Base-by-base conservation (phyloP, 2,797 vertebrate genomes). In the Sebastiscus tertius region DNA sequence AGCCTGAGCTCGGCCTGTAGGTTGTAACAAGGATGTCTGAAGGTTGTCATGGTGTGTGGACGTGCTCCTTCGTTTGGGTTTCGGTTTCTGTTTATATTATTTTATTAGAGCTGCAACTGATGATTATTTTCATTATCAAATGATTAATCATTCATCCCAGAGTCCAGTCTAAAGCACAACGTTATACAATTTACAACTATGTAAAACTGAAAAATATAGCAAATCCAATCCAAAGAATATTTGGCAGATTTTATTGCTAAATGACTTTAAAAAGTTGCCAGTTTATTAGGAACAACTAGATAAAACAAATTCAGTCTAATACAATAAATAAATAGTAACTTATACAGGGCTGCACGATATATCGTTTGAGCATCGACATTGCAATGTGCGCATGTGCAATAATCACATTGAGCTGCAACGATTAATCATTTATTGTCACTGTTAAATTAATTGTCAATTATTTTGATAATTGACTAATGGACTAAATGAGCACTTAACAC, bases 21-120 rank as follows among this genome's bases (percentile, higher is more conserved):
- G 76, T 77, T 64, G 71, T 29, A 80, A 63, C 68, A 83, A 87
- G 87, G 85, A 55, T 67, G 73, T 81, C 56, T 88, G 74, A 86
- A 87, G 92, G 86, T 85, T 87, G 74, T 69, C n/a, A 39, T 56
- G 13, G 5, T 42, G 5, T 42, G 60, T 52, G 20, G 36, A 56
- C 12, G 0, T 42, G 31, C 29, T 39, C n/a, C 34, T 49, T 52
- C 12, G 6, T 60, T 63, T 66, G 33, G 5, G 8, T 69, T 60
- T 18, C n/a, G 4, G 8, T 58, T 71, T 61, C 6, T 54, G 5
- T 49, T 73, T 14, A 9, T 58, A 11, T 24, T 54, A 6, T 27
- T 33, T 10, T 9, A 6, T 26, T 27, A 46, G 8, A 29, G 14
- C 22, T 26, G 6, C 39, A 33, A 39, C 8, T 29, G 6, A 55